Percentiles rank a stretch among this genome's conserved stretches.
phyloP scores from a whole-genome alignment of 2,888 invertebrate species.

The Athrips mouffetella region DNA sequence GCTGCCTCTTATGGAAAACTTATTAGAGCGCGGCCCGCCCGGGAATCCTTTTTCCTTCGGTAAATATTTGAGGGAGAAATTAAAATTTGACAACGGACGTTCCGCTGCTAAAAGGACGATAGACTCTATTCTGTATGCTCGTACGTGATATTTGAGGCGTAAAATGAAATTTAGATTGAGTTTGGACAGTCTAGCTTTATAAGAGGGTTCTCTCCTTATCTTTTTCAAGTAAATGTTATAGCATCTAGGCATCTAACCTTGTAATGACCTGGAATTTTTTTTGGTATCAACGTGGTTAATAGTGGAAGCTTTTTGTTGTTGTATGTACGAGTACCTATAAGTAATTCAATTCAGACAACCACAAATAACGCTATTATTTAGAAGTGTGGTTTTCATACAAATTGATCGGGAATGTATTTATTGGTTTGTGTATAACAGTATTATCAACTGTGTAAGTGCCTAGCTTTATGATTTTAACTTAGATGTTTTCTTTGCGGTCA shows the following conservation, averaged over 20 bases:
- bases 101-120: constrained; percentile 61
- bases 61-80: constrained; percentile 79
- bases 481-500: no score
- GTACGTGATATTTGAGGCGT: constrained; percentile 74
- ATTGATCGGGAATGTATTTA: neutral
- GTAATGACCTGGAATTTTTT: constrained; percentile 1
- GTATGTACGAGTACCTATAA: no score
- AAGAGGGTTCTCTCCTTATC: constrained; percentile 26
- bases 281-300: neutral
- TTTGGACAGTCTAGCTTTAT: constrained; percentile 61
- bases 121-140: constrained; percentile 65
- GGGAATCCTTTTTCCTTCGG: constrained; percentile 78
- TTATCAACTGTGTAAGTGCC: no score
- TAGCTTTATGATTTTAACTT: no score
- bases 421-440: neutral
- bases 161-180: constrained; percentile 77
- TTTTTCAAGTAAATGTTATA: constrained; percentile 13
- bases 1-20: constrained; percentile 74
- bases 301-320: neutral
- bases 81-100: constrained; percentile 78
- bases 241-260: constrained; percentile 7
- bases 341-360: neutral
- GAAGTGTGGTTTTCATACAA: neutral
- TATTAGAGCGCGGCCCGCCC: constrained; percentile 75
- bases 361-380: neutral